Evolutionary conservation across 1,140 invertebrate species (phyloP).

Genomic region (Drosophila bocqueti): DNA sequence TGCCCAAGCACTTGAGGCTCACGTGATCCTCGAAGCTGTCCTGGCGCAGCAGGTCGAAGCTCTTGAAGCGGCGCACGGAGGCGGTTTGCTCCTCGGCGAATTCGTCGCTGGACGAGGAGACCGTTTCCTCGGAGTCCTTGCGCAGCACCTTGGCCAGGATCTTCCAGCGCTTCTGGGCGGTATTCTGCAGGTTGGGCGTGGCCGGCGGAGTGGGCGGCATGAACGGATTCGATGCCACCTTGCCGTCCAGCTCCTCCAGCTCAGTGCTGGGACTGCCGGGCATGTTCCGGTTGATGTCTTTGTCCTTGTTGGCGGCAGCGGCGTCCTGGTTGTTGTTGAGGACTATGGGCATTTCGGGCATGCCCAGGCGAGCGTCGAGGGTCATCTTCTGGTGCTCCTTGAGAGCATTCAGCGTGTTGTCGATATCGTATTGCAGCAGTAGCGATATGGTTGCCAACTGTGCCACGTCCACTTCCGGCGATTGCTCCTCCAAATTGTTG

Average conservation of each 20-base stretch:
- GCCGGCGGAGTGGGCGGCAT: conserved; percentile 80
- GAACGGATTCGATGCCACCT: conserved; percentile 25
- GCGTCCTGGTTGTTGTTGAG: conserved; percentile 37
- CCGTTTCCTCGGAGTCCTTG: conserved; percentile 84
- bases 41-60: conserved; percentile 80
- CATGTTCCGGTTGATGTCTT: conserved; percentile 45
- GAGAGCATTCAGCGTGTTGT: conserved; percentile 83
- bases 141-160: conserved; percentile 89
- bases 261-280: conserved; percentile 35
- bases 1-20: conserved; percentile 76
- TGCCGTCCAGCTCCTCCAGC: conserved; percentile 45
- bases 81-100: conserved; percentile 75
- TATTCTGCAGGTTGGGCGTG: conserved; percentile 73
- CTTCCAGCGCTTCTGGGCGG: conserved; percentile 89
- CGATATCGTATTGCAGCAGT: conserved; percentile 83
- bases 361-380: conserved; percentile 43
- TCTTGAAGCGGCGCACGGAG: conserved; percentile 82
- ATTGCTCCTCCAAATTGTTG: conserved; percentile 18
- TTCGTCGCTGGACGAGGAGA: conserved; percentile 74
- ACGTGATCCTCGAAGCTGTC: conserved; percentile 81
- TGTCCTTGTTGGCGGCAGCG: conserved; percentile 39
- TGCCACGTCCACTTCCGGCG: conserved; percentile 34
- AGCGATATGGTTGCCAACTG: conserved; percentile 74
- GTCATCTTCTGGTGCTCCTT: conserved; percentile 67
- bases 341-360: conserved; percentile 16